Percentiles rank a stretch among this genome's conserved stretches.
Conservation (phyloP, 2,113 vertebrate genomes). For the Oncorhynchus masou region DNA sequence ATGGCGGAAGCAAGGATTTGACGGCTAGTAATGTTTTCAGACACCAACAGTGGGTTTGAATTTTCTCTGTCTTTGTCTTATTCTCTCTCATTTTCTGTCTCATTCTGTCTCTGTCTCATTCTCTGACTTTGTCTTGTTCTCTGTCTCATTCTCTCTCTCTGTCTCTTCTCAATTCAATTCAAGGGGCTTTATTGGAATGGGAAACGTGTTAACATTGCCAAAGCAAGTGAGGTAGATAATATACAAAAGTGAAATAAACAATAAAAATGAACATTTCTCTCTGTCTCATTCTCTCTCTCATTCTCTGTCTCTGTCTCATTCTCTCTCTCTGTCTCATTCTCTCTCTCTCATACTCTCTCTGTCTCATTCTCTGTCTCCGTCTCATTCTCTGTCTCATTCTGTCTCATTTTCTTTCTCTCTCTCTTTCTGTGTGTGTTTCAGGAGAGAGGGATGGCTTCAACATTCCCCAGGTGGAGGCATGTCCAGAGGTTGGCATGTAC, state of each 20-base stretch:
- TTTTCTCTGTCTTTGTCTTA: neutral
- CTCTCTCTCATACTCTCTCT: neutral
- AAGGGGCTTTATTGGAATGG: too few species aligned
- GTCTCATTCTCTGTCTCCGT: neutral
- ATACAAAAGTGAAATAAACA: too few species aligned
- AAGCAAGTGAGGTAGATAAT: too few species aligned
- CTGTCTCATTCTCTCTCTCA: neutral
- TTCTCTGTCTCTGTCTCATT: neutral
- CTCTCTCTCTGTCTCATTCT: neutral
- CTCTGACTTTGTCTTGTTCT: too few species aligned
- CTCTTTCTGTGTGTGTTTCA: constrained; percentile 33
- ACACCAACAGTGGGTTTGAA: too few species aligned
- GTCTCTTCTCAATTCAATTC: too few species aligned
- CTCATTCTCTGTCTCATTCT: neutral
- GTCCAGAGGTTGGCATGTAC: constrained; percentile 81
- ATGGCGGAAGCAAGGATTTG: too few species aligned
- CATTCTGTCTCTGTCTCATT: too few species aligned
- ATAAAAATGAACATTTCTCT: too few species aligned
- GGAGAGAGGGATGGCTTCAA: constrained; percentile 83
- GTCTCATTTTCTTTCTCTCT: neutral
- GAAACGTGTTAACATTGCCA: too few species aligned
- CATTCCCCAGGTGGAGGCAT: constrained; percentile 78
- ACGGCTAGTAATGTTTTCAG: too few species aligned
- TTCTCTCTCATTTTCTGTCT: neutral
- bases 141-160: neutral